Conservation (phyloP, 2,888 invertebrate species). For the Cantharis rustica region DNA sequence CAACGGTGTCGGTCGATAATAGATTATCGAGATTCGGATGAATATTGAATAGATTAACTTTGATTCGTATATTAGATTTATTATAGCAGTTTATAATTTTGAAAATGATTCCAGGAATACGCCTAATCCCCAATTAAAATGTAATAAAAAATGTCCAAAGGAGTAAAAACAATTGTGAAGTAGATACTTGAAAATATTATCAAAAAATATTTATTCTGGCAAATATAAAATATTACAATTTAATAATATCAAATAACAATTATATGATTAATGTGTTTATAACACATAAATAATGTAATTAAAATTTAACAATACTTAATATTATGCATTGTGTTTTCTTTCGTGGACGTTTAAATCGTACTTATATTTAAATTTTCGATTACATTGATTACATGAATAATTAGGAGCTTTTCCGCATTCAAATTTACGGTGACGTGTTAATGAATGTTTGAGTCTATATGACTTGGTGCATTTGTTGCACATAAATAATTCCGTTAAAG, state of each 20-base stretch:
- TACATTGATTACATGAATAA: conserved; percentile 49
- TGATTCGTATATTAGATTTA: no score
- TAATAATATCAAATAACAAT: neutral
- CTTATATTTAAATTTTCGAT: conserved; percentile 55
- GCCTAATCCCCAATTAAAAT: neutral
- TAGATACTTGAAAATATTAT: neutral
- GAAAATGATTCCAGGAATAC: no score
- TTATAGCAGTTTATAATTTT: no score
- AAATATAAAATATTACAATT: neutral
- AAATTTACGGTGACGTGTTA: conserved; percentile 51
- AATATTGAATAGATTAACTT: no score
- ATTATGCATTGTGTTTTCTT: conserved; percentile 31
- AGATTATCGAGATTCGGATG: no score
- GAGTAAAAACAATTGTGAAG: no score
- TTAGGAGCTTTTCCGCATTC: conserved; percentile 54
- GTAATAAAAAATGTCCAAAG: neutral
- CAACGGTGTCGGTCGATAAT: no score
- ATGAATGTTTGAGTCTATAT: conserved; percentile 53
- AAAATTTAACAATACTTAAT: neutral
- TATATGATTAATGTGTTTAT: neutral
- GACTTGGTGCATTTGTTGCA: conserved; percentile 54
- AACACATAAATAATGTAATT: neutral
- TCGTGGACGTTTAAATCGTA: conserved; percentile 58
- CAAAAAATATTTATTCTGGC: neutral
- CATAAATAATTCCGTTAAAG: conserved; percentile 46